These are phyloP conservation scores for Accipiter virgatus DNA, from an alignment of 2,113 vertebrate genomes.

Conservation along the genomic window DNA sequence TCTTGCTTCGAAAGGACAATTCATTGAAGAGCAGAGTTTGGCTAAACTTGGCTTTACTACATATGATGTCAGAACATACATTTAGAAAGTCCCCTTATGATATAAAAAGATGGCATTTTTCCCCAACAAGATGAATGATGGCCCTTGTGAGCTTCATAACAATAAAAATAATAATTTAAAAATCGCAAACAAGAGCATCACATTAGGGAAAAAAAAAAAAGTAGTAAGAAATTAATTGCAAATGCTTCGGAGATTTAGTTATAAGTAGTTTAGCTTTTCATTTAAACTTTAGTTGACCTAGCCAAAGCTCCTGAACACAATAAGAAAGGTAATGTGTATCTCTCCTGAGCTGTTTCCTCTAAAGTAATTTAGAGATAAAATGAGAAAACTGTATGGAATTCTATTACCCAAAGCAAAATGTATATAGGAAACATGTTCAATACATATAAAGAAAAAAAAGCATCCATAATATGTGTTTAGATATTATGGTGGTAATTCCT, in stretches of 20 bases:
- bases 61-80: background rate
- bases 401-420: background rate
- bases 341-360: background rate
- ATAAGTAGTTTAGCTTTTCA: background rate
- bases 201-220: background rate
- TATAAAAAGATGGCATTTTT: background rate
- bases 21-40: background rate
- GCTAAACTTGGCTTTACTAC: background rate
- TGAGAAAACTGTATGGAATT: background rate
- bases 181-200: background rate
- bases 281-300: background rate
- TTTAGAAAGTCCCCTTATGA: background rate
- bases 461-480: background rate
- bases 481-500: background rate
- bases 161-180: background rate
- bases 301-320: background rate
- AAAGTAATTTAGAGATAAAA: background rate
- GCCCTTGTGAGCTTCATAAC: background rate
- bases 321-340: background rate
- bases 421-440: background rate
- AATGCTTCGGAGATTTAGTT: background rate
- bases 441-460: background rate
- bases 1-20: background rate
- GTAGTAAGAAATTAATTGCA: fast-evolving
- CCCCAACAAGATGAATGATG: background rate